Evolutionary conservation across 2,797 vertebrate species (phyloP).

Genomic region (Labeo calbasu): DNA sequence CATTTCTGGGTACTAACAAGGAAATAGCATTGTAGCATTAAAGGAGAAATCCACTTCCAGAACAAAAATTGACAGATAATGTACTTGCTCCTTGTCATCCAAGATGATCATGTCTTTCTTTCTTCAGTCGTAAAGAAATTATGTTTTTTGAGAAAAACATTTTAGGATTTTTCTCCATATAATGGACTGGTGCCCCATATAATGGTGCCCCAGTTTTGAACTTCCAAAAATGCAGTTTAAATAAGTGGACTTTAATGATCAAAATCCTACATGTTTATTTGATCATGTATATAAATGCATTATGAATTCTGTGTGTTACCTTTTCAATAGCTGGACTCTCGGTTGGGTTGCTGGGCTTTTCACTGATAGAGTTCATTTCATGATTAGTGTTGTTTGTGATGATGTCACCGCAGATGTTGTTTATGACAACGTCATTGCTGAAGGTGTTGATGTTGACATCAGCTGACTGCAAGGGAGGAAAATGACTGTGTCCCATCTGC

Average conservation of each 20-base stretch:
- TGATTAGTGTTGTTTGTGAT: constrained; percentile 23
- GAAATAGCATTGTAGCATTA: background rate
- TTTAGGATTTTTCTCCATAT: too few relatives aligned
- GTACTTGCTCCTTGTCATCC: too few relatives aligned
- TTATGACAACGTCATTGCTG: constrained; percentile 57
- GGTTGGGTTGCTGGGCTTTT: constrained; percentile 38
- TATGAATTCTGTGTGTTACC: constrained; percentile 34
- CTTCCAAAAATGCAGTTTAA: too few relatives aligned
- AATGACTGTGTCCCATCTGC: constrained; percentile 60
- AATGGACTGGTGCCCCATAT: too few relatives aligned
- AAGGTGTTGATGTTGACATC: constrained; percentile 52
- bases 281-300: background rate
- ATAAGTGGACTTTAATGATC: too few relatives aligned
- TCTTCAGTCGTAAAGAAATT: too few relatives aligned
- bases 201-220: too few relatives aligned
- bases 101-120: too few relatives aligned
- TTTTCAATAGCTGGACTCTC: constrained; percentile 39
- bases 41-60: too few relatives aligned
- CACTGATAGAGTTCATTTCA: constrained; percentile 38
- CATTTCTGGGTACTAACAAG: background rate
- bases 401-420: constrained; percentile 43
- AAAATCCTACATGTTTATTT: background rate
- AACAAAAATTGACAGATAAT: too few relatives aligned
- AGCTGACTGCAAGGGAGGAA: constrained; percentile 44
- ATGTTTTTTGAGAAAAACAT: too few relatives aligned